Percentiles rank a stretch among this genome's conserved stretches.
Evolutionary conservation across 2,113 vertebrate species (phyloP).

Genomic region (Vireo altiloquus): DNA sequence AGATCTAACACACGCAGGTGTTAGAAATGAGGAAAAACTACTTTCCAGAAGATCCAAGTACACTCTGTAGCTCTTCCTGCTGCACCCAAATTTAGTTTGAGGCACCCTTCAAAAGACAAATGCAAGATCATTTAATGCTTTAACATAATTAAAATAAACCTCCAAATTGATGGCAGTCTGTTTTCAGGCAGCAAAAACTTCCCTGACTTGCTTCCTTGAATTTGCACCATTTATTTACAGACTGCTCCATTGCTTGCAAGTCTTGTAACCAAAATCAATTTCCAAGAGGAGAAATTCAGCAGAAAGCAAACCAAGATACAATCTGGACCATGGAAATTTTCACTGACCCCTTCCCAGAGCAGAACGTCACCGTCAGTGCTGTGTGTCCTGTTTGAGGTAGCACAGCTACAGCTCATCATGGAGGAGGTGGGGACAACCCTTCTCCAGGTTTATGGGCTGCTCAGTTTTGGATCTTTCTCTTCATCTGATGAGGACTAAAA

Average conservation of each 20-base stretch:
- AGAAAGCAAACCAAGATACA: neutral
- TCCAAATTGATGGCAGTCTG: neutral
- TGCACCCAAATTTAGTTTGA: neutral
- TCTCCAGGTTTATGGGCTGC: neutral
- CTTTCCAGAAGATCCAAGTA: neutral
- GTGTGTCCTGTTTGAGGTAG: neutral
- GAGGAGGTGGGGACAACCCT: fast-evolving
- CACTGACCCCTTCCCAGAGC: neutral
- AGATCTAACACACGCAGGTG: neutral
- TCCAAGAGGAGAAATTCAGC: neutral
- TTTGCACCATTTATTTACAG: neutral
- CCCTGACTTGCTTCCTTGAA: neutral
- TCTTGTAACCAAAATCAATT: neutral
- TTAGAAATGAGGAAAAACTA: neutral
- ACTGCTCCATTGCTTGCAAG: neutral
- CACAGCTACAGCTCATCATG: neutral
- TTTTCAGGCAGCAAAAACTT: neutral
- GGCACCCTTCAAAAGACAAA: neutral
- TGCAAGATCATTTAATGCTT: neutral
- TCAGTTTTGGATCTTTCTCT: neutral
- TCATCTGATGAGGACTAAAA: neutral
- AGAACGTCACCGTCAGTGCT: neutral
- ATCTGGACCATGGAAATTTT: neutral
- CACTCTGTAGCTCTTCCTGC: neutral
- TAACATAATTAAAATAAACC: neutral